phyloP scores from a whole-genome alignment of 2,888 invertebrate genomes.

The Ennomos erosarius region DNA sequence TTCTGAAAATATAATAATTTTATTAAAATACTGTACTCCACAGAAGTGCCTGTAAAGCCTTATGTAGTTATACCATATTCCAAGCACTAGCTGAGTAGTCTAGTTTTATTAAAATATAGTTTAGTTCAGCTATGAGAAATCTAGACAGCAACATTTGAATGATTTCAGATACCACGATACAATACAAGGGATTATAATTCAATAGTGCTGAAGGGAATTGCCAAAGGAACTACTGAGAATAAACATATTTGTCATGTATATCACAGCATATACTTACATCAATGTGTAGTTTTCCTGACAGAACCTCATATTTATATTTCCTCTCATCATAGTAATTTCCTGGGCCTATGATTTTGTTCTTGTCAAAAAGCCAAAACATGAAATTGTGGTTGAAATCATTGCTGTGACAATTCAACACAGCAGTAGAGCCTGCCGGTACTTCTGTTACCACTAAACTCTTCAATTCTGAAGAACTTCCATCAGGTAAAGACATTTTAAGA shows the following conservation, averaged over 20 bases:
- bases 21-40: neutral
- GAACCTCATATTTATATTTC: conserved; percentile 89
- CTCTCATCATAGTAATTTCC: conserved; percentile 85
- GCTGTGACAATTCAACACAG: conserved; percentile 86
- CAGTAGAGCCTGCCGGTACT: conserved; percentile 85
- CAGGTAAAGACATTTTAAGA: conserved; percentile 50
- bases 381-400: conserved; percentile 88
- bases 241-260: too few relatives aligned
- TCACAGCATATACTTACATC: conserved; percentile 78
- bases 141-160: too few relatives aligned
- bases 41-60: too few relatives aligned
- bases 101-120: too few relatives aligned
- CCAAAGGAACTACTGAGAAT: too few relatives aligned
- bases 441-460: conserved; percentile 71
- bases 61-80: too few relatives aligned
- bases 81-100: too few relatives aligned
- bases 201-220: too few relatives aligned
- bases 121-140: too few relatives aligned
- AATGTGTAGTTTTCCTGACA: conserved; percentile 88
- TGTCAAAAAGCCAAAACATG: conserved; percentile 87
- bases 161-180: too few relatives aligned
- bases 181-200: too few relatives aligned
- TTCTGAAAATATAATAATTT: conserved; percentile 68
- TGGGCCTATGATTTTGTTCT: conserved; percentile 86
- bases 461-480: conserved; percentile 52